Conservation (phyloP, 2,888 invertebrate species). For the Pollenia angustigena region DNA sequence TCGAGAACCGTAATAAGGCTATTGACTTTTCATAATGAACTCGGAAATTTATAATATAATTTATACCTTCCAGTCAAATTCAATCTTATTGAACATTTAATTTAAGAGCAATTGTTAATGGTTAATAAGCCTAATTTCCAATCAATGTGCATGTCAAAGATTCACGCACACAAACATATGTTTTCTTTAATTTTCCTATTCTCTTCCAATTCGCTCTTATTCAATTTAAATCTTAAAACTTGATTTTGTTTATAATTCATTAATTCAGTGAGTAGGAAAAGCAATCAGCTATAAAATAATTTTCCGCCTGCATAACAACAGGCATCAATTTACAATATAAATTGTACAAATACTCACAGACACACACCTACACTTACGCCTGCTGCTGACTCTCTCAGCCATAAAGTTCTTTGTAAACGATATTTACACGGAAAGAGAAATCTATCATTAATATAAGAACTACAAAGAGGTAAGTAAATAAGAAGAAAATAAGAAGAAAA, state of each 20-base stretch:
- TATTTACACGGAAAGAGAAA: conserved; percentile 4
- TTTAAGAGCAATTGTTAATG: not conserved
- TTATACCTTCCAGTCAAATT: too few relatives aligned
- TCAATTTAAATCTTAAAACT: conserved; percentile 55
- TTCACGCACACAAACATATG: not conserved
- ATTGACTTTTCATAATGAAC: too few relatives aligned
- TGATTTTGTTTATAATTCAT: conserved; percentile 57
- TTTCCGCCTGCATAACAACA: conserved; percentile 65
- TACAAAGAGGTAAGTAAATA: conserved; percentile 36
- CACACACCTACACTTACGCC: not conserved
- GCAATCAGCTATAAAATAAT: conserved; percentile 68
- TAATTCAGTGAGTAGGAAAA: conserved; percentile 61
- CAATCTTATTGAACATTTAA: not conserved
- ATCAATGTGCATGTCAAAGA: not conserved
- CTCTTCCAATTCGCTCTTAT: conserved; percentile 2
- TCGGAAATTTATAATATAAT: too few relatives aligned
- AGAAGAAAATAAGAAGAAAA: not conserved
- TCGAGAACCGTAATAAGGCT: too few relatives aligned
- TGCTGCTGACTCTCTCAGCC: not conserved
- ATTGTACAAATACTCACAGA: conserved; percentile 13
- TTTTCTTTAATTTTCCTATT: not conserved
- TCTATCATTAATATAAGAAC: conserved; percentile 6
- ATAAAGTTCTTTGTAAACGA: conserved; percentile 2
- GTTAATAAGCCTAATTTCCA: not conserved
- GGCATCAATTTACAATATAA: conserved; percentile 58